Evolutionary conservation across 2,797 vertebrate species (phyloP), one percentile per base, ranked within the genome.

Genomic region (Anolis apletophallus): DNA sequence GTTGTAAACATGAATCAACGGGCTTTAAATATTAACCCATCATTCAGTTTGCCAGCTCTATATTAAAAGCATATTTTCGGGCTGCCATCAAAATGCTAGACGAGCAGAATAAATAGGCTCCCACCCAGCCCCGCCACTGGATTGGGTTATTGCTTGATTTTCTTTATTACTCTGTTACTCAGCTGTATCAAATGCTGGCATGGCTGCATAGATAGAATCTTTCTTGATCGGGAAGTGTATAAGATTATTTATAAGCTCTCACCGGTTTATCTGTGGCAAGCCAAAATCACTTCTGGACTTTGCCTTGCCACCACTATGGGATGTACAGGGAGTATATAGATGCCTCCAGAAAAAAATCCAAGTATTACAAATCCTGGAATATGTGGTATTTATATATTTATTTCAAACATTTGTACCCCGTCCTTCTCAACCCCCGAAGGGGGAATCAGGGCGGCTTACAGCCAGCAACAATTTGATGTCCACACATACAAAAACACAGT

Each of bases 1-100:
- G 54, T 85, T 89, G 6, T 67, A 89, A 91, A 76, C 85, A 81
- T 69, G 75, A 91, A 90, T 90, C 90, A 90, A 71, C 13, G 86
- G 8, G 19, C 79, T 91, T 86, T 69, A 69, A 94, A 90, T 88
- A 84, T 81, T 80, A 68, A 81, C 34, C 86, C 75, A 67, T 91
- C 1, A 87, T 87, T 92, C 92, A 75, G 90, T 1, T 86, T 90
- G 75, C 75, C 55, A 84, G 76, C 80, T 94, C 93, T 91, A 74
- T 89, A 90, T 85, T 93, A 92, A 94, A 93, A 91, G 86, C 26
- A 67, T 82, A 80, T 59, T 85, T 86, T 80, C 81, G 68, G 74
- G n/a, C 74, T 26, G 29, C 29, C 6, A 54, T 87, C 26, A 75
- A 69, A 57, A 85, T 87, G 29, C 87, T 88, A 52, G 46, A 88